A percentile compares a stretch with the other conserved stretches of the same genome.
Evolutionary conservation across 2,113 vertebrate species (phyloP).

Genomic region (Planiliza haematocheilus): DNA sequence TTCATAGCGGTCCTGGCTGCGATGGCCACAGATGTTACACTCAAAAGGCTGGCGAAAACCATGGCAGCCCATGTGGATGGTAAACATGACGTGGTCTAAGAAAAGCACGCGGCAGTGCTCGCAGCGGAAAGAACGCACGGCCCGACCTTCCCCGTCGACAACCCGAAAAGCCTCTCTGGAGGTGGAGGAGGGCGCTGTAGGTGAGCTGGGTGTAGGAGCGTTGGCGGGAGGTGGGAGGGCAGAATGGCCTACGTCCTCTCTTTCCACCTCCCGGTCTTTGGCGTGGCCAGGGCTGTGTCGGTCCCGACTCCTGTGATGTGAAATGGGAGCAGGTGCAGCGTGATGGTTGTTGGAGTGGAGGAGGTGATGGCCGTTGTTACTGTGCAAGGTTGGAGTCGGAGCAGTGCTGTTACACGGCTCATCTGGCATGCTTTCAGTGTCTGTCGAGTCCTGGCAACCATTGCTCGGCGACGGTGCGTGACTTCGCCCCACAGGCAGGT

Average conservation of each 20-base stretch:
- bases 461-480: slow-evolving; percentile 88
- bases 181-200: slow-evolving; percentile 74
- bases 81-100: slow-evolving; percentile 99
- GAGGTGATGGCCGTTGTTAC: slow-evolving; percentile 79
- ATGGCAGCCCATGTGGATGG: slow-evolving; percentile 99
- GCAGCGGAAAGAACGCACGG: slow-evolving; percentile 93
- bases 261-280: slow-evolving; percentile 88
- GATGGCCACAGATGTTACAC: slow-evolving; percentile 98
- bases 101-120: slow-evolving; percentile 97
- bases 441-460: slow-evolving; percentile 97
- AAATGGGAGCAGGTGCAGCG: slow-evolving; percentile 40
- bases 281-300: slow-evolving; percentile 87
- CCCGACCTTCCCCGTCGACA: slow-evolving; percentile 91
- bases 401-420: slow-evolving; percentile 85
- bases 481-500: slow-evolving; percentile 78
- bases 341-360: slow-evolving; percentile 67
- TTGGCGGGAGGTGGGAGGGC: slow-evolving; percentile 35
- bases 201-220: slow-evolving; percentile 61
- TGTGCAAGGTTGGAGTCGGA: slow-evolving; percentile 46
- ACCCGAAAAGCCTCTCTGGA: slow-evolving; percentile 89
- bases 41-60: slow-evolving; percentile 98
- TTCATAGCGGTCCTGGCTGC: slow-evolving; percentile 98
- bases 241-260: slow-evolving; percentile 71
- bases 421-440: slow-evolving; percentile 96
- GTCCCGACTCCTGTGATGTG: slow-evolving; percentile 61